Percentiles rank a stretch among this genome's conserved stretches.
Conservation (phyloP, 2,888 invertebrate genomes). For the Clostera curtula region DNA sequence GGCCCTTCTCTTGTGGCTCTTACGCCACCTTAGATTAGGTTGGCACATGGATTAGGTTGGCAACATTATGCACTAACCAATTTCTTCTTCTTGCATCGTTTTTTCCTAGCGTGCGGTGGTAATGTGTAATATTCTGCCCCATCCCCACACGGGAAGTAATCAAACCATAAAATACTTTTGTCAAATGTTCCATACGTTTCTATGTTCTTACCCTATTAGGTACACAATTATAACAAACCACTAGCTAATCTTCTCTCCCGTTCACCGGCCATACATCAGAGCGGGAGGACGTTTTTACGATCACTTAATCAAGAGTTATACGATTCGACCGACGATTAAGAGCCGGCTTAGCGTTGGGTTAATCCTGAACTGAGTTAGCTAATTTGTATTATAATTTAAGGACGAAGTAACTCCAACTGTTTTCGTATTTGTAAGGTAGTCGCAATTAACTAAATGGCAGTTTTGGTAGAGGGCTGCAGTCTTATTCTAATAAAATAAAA, state of each 20-base stretch:
- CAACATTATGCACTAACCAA: too few species aligned
- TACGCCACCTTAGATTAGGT: too few species aligned
- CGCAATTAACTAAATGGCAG: conserved; percentile 9
- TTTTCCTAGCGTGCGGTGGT: too few species aligned
- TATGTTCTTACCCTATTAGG: neutral
- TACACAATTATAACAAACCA: conserved; percentile 19
- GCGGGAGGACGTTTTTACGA: conserved; percentile 67
- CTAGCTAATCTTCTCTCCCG: conserved; percentile 46
- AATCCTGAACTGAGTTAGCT: too few species aligned
- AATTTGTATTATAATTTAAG: conserved; percentile 48
- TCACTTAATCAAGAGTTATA: conserved; percentile 66
- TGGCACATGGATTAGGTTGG: too few species aligned
- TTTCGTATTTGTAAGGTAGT: conserved; percentile 1
- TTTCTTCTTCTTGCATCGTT: too few species aligned
- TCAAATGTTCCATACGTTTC: neutral
- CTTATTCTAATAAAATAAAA: too few species aligned
- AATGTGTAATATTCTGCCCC: too few species aligned
- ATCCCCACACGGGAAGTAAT: too few species aligned
- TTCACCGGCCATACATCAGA: conserved; percentile 48
- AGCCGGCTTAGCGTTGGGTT: conserved; percentile 51
- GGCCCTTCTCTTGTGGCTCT: too few species aligned
- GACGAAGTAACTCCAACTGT: conserved; percentile 24
- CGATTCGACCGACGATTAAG: conserved; percentile 61
- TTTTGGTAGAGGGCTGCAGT: too few species aligned
- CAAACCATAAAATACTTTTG: too few species aligned